Evolutionary conservation across 1,140 invertebrate genomes (phyloP), one percentile per base, ranked within the genome.

Genomic region (Chironomus striatipennis): DNA sequence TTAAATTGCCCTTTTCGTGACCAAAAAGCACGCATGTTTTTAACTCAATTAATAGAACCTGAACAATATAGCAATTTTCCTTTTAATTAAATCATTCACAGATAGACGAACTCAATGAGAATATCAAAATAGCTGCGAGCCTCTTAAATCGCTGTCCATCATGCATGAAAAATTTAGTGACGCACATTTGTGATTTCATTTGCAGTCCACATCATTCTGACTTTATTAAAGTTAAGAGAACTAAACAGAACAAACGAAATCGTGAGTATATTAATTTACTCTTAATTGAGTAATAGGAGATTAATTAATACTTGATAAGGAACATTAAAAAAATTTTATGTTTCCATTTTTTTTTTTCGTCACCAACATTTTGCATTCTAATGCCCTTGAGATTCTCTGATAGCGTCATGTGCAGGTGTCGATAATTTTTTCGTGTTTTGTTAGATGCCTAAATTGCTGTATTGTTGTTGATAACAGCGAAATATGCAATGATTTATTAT

Each of bases 81-180:
- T 75, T 1, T 75, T 77, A 70, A 75, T 57, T 75, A n/a, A 43
- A 43, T 74, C 47, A 20, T 20, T 75, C 72, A 0, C 91, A 95
- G 82, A 78, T 95, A 1, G 43, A 79, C 18, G 88, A 86, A 10
- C 80, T 96, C 17, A 83, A 89, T 70, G 73, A 64, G 0, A 90
- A 87, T 76, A 84, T 96, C 21, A 83, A 82, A 24, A 77, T 89
- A 5, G 91, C 91, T 0, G 84, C 86, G 6, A 87, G 84, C 77
- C 84, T 96, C 43, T 83, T 97, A 6, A 83, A 85, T 20, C 84
- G 94, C 74, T 98, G 96, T 83, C 95, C 95, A 0, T 89, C 91
- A 0, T 98, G 96, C 80, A 87, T 91, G 80, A 83, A 87, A 47
- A 98, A 97, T 84, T 90, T 98, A 79, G 82, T 89, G 0, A 86